Percentiles rank a stretch among this genome's conserved stretches.
These are phyloP conservation scores for Himalopsyche japonica DNA, from an alignment of 2,888 invertebrate genomes.

Conservation along the genomic window DNA sequence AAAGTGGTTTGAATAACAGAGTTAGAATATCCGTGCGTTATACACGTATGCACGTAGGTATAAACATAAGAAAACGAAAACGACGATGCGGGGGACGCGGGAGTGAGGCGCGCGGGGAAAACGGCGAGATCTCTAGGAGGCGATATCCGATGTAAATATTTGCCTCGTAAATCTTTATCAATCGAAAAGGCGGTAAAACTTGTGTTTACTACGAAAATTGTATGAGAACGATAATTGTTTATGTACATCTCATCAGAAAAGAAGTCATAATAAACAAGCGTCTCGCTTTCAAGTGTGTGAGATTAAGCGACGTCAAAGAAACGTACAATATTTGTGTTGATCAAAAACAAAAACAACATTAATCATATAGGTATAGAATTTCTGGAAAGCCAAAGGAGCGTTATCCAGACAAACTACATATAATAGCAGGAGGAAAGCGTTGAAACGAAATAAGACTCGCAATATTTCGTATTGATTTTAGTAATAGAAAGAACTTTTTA, in stretches of 20 bases:
- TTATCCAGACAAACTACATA: no score
- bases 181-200: background rate
- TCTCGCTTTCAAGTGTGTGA: background rate
- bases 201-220: background rate
- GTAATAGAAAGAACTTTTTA: no score
- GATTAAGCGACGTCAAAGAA: no score
- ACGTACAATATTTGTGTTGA: no score
- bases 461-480: no score
- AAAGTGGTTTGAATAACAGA: background rate
- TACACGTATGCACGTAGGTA: background rate
- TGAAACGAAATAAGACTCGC: no score
- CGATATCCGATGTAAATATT: background rate
- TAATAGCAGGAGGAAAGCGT: no score
- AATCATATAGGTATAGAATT: no score
- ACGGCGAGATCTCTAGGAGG: background rate
- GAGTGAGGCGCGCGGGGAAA: background rate
- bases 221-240: background rate
- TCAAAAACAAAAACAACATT: no score
- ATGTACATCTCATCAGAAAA: background rate
- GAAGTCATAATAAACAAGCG: background rate
- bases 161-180: background rate
- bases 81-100: background rate
- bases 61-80: background rate
- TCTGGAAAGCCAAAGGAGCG: no score
- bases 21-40: background rate